Evolutionary conservation across 2,113 vertebrate species (phyloP).

Genomic region (Calyptommatus sinebrachiatus): DNA sequence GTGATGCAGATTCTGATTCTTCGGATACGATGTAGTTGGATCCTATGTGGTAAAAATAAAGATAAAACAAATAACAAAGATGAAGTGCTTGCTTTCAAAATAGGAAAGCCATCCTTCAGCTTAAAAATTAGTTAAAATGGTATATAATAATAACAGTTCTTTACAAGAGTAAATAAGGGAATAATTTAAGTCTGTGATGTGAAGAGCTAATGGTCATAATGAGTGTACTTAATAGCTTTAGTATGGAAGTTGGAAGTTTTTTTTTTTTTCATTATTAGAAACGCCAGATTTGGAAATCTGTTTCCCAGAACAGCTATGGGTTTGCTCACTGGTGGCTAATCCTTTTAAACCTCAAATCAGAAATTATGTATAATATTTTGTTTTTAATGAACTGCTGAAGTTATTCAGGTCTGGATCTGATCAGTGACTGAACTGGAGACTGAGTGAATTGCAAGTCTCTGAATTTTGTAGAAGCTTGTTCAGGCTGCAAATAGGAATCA

Average conservation of each 20-base stretch:
- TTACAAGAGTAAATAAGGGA: neutral
- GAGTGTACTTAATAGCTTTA: neutral
- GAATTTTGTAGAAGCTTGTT: neutral
- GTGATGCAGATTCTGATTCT: too few relatives aligned
- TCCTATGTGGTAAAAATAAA: neutral
- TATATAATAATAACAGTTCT: neutral
- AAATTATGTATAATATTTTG: neutral
- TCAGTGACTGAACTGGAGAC: neutral
- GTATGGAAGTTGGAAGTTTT: neutral
- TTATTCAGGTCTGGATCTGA: neutral
- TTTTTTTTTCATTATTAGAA: neutral
- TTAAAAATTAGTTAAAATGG: neutral
- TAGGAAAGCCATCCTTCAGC: neutral
- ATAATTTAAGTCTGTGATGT: neutral
- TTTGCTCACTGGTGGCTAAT: neutral
- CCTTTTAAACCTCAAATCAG: neutral
- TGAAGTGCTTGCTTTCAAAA: too few relatives aligned
- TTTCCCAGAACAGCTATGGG: neutral
- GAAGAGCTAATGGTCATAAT: neutral
- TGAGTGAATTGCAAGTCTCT: neutral
- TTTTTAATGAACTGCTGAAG: neutral
- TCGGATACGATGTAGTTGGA: too few relatives aligned
- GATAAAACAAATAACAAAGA: too few relatives aligned
- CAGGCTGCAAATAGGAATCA: neutral
- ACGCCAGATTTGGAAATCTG: neutral